Evolutionary conservation across 2,797 vertebrate genomes (phyloP), one percentile per base, ranked within the genome.

Genomic region (Anguilla obscura): DNA sequence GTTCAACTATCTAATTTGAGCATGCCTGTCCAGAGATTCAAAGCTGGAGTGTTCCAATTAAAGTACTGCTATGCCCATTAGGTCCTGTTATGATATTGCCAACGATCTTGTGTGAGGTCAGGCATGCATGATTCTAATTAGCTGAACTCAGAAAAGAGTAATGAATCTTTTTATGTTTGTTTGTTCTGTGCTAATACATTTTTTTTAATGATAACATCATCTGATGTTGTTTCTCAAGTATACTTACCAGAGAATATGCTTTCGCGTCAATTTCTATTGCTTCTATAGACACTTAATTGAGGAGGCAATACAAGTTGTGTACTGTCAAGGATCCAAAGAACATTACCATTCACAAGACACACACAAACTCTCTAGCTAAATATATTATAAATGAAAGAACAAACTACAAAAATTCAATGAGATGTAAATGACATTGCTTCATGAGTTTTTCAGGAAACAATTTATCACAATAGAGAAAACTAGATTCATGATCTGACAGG

Each of bases 351-450:
- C 76, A 80, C 18, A 24, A 12, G 18, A 45, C 76, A 80, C 40
- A 24, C 18, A 80, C 71, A 80, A 48, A 80, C 76, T 48, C 18
- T 21, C 6, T 45, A 24, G 16, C 14, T 21, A 80, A 80, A 80
- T 45, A 45, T 45, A 80, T 21, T 45, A 45, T 24, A 80, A 12
- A 80, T 80, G 18, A 45, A 80, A 80, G 36, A 80, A 80, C 33
- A 80, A 45, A 80, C 33, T 45, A 10, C 33, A 45, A 80, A 79
- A 80, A 21, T 80, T 45, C 33, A 80, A 21, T 80, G 12, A 21
- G 76, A 80, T 80, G 76, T 45, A 80, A 80, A 80, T 80, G 33
- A 24, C 36, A 36, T 80, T 80, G 76, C 18, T 80, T 80, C 40
- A 45, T 48, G 76, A 1, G 33, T 40, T 80, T 40, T 80, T 40